Conservation (phyloP, 1,140 invertebrate genomes). For the Pentalonia nigronervosa region DNA sequence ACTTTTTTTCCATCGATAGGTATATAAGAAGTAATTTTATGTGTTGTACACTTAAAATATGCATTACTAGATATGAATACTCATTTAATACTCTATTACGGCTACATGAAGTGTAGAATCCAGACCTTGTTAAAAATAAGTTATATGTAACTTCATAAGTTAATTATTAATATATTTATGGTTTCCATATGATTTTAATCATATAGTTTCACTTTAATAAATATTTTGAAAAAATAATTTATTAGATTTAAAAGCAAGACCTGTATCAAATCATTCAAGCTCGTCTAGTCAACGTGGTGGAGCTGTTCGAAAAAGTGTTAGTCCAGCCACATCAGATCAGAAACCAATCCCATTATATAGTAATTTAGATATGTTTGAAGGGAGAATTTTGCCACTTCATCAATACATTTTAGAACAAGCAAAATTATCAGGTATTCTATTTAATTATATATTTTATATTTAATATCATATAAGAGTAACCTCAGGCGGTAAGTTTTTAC, state of each 20-base stretch:
- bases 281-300: constrained; percentile 53
- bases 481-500: neutral
- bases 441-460: neutral
- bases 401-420: constrained; percentile 89
- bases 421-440: constrained; percentile 71
- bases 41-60: too few species aligned
- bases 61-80: too few species aligned
- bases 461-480: neutral
- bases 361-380: constrained; percentile 70
- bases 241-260: constrained; percentile 43
- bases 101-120: too few species aligned
- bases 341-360: constrained; percentile 70
- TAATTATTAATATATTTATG: neutral
- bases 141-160: neutral
- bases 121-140: neutral
- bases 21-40: too few species aligned
- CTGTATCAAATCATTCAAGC: constrained; percentile 56
- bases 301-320: constrained; percentile 47
- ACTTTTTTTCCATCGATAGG: too few species aligned
- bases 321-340: constrained; percentile 44
- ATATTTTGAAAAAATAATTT: neutral
- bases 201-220: neutral
- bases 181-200: neutral
- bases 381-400: constrained; percentile 79
- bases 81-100: too few species aligned